Percentiles rank a stretch among this genome's conserved stretches.
Conservation (phyloP, 2,113 vertebrate genomes). For the Arothron firmamentum region DNA sequence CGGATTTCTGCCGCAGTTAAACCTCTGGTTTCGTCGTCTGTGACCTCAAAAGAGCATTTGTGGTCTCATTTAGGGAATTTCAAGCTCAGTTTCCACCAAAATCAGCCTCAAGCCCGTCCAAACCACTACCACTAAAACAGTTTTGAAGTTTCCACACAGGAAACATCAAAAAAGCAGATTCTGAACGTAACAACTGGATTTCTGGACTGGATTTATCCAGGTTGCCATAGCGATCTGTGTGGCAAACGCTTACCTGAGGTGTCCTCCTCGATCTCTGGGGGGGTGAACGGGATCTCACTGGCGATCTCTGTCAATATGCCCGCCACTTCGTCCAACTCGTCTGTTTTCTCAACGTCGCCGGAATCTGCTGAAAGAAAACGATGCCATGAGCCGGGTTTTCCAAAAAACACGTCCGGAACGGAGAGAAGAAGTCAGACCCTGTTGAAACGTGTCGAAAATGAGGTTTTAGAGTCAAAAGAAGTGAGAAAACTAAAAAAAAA, state of each 20-base stretch:
- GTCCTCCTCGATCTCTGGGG: conserved; percentile 19
- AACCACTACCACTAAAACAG: no score
- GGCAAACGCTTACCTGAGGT: not conserved
- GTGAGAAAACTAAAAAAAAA: no score
- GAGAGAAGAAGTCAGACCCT: not conserved
- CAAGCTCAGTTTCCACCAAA: not conserved
- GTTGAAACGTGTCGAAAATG: no score
- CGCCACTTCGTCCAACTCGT: conserved; percentile 6
- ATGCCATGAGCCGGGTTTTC: not conserved
- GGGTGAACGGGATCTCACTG: conserved; percentile 36
- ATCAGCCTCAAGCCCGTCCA: no score
- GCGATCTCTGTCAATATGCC: conserved; percentile 44
- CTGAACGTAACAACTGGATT: no score
- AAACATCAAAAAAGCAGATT: no score
- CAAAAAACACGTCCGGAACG: not conserved
- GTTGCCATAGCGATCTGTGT: not conserved
- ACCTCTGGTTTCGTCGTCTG: no score
- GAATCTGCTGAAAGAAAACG: not conserved
- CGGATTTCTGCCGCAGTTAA: no score
- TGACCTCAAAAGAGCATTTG: no score
- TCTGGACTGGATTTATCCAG: not conserved
- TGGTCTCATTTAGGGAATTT: no score
- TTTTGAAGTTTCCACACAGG: no score
- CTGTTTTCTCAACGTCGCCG: not conserved
- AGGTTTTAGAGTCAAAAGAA: no score